Evolutionary conservation across 1,140 invertebrate species (phyloP).

Genomic region (Gryllus bimaculatus): DNA sequence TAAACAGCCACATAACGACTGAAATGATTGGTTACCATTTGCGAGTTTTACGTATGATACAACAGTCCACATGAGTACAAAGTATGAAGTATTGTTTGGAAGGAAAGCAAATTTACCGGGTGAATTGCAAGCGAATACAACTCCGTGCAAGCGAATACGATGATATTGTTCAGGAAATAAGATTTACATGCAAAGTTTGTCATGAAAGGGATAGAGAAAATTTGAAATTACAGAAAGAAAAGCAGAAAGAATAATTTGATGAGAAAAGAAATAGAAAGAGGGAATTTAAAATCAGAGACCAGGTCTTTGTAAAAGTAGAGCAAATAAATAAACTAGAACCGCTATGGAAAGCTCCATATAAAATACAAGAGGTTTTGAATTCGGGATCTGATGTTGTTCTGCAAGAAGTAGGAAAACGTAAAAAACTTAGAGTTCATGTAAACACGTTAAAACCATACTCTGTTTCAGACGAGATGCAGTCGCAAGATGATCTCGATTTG

Average conservation of each 20-base stretch:
- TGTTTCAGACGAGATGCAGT: neutral
- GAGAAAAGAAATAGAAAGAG: neutral
- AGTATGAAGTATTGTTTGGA: constrained; percentile 17
- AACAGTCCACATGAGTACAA: constrained; percentile 10
- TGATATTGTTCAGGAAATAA: constrained; percentile 9
- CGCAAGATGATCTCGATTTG: no score
- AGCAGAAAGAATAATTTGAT: neutral
- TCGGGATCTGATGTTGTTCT: neutral
- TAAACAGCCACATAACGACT: constrained; percentile 26
- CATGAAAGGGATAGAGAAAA: constrained; percentile 10
- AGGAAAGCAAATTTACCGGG: constrained; percentile 12
- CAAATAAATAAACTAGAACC: no score
- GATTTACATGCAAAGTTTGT: neutral
- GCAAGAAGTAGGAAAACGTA: neutral
- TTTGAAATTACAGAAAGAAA: neutral
- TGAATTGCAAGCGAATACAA: neutral
- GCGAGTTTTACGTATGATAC: constrained; percentile 18
- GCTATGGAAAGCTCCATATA: constrained; percentile 9
- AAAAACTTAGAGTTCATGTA: neutral
- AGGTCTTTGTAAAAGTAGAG: neutral
- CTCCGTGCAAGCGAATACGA: constrained; percentile 12
- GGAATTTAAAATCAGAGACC: no score
- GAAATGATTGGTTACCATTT: constrained; percentile 25
- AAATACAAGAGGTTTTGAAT: neutral
- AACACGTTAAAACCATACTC: neutral